Evolutionary conservation across 2,797 vertebrate species (phyloP), one percentile per base, ranked within the genome.

Genomic region (Apogon hyalosoma): DNA sequence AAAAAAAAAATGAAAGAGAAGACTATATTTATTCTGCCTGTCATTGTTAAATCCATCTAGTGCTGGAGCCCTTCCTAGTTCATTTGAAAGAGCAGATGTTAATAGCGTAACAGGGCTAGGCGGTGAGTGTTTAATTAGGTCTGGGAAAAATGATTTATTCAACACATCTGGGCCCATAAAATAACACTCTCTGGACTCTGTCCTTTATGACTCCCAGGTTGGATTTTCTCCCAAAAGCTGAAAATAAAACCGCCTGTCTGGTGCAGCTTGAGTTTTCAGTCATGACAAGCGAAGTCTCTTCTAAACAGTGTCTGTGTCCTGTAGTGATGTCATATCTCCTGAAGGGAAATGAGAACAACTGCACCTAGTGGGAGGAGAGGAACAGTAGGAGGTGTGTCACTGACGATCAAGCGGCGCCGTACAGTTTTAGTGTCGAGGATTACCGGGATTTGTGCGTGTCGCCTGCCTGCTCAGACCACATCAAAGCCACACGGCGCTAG

Each of bases 51-150:
- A 79, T 63, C 63, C 53, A 63, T 50, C 63, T 48, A 18, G 28
- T 19, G 61, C 73, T 82, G 76, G 65, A 85, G 73, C 59, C 69
- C 77, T 69, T 83, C 63, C 69, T 61, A 28, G 73, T 82, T 84
- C 63, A 76, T 87, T 87, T 72, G 75, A 46, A 48, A 28, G 69
- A 90, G 88, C 88, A 91, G 88, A 92, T 90, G 90, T 90, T 89
- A 88, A 91, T 86, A 82, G 75, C 84, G 81, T 85, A 79, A 88
- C 75, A 63, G 75, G 75, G 79, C 81, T 63, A 69, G 63, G 86
- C 82, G 83, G 71, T 89, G 83, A 87, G 87, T 89, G 83, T 90
- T 90, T 90, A 89, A 90, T 91, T 86, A 81, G 78, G 76, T 88
- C 74, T 83, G 54, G 48, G 67, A 41, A 33, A 82, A 89, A 87